Evolutionary conservation across 2,113 vertebrate genomes (phyloP), one percentile per base, ranked within the genome.

Genomic region (Strix uralensis): DNA sequence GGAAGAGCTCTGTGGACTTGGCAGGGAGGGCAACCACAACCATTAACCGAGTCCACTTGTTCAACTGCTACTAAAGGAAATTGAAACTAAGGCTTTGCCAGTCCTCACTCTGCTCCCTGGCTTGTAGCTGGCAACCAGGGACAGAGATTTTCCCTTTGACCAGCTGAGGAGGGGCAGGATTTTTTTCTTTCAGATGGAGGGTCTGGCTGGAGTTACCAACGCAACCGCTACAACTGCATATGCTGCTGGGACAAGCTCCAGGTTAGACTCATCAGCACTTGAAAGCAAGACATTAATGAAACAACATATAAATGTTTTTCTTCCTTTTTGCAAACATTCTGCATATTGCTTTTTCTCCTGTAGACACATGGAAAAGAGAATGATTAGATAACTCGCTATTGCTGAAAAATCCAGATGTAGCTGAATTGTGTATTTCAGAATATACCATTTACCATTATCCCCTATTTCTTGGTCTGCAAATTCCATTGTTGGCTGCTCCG

Each of bases 221-320:
- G 40, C 36, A 73, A n/a, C 30, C 1, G 1, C 57, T 57, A 22
- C 1, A 0, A 36, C 29, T 34, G 18, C 29, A 8, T 25, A 2
- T 5, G 13, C 17, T 86, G 63, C 44, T 44, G 30, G 47, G 59
- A 86, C 52, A 36, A 30, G 38, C 29, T 82, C 51, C 40, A 8
- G 17, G 11, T 86, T 36, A 46, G 77, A 15, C 58, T 73, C 86
- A 30, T 29, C 55, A 44, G 34, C 36, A 11, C 47, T 40, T 36
- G 40, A 81, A 95, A 55, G 20, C 26, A 61, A 75, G 62, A 63
- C 40, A 73, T 23, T 32, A 29, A 54, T 63, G 74, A 80, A 47
- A 38, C 26, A 67, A 85, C 5, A 36, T 21, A 42, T 70, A 86
- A 73, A 82, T 3, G 5, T 4, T 92, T 30, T 74, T 44, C 72